phyloP scores from a whole-genome alignment of 2,888 invertebrate genomes.

The Ypsolopha sequella region DNA sequence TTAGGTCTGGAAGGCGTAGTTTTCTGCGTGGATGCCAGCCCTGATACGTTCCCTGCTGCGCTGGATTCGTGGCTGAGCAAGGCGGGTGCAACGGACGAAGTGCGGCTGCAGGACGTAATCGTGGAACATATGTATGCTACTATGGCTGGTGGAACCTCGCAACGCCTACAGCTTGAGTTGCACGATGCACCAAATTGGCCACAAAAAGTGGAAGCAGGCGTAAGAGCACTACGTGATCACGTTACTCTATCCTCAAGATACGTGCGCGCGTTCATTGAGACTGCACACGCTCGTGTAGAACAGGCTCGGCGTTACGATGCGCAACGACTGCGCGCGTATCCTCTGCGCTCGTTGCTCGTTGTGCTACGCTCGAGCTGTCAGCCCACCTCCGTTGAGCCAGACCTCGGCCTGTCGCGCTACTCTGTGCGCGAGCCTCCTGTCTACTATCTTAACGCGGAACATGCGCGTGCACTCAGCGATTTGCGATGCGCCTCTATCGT shows the following conservation, averaged over 20 bases:
- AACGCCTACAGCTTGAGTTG: conserved; percentile 3
- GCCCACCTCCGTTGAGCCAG: too few species aligned
- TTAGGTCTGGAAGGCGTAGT: conserved; percentile 6
- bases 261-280: conserved; percentile 3
- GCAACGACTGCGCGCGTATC: not conserved
- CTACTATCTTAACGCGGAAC: too few species aligned
- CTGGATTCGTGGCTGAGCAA: not conserved
- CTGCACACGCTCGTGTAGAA: conserved; percentile 6
- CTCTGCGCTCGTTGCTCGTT: conserved; percentile 7
- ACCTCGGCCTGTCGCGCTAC: too few species aligned
- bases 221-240: conserved; percentile 1
- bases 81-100: not conserved
- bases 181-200: not conserved
- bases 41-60: too few species aligned
- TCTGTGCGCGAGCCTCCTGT: too few species aligned
- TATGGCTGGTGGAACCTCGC: not conserved
- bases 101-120: conserved; percentile 3
- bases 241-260: conserved; percentile 7
- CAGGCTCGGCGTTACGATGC: conserved; percentile 5
- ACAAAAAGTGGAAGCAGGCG: not conserved
- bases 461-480: conserved; percentile 6
- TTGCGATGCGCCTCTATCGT: conserved; percentile 8
- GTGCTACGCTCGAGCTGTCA: conserved; percentile 5
- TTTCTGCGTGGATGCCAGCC: too few species aligned
- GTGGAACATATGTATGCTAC: conserved; percentile 2